Conservation (phyloP, 2,888 invertebrate species). For the Aporophyla nigra region DNA sequence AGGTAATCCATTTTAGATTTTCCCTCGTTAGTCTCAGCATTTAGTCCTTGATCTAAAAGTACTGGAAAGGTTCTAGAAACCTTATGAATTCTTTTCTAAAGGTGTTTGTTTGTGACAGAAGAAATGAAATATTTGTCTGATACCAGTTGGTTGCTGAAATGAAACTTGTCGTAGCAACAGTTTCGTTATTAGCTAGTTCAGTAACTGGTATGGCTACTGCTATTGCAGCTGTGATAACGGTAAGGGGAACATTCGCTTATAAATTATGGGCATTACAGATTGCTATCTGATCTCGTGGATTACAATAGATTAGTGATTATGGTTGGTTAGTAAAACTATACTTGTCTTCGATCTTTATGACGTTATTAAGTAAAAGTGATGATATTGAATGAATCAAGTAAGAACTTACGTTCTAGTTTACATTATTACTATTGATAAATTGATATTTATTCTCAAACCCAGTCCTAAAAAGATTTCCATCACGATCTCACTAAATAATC, state of each 20-base stretch:
- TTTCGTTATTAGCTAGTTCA: slow-evolving; percentile 16
- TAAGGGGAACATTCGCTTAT: neutral
- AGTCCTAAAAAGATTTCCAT: neutral
- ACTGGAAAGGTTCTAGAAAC: slow-evolving; percentile 33
- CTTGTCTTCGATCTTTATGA: neutral
- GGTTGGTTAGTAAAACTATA: neutral
- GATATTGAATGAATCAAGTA: neutral
- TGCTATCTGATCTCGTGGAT: neutral
- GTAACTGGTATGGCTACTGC: slow-evolving; percentile 38
- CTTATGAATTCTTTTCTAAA: neutral
- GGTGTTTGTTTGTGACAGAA: slow-evolving; percentile 8
- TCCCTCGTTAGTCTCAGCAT: slow-evolving; percentile 57
- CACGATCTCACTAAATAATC: neutral
- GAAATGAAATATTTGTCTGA: slow-evolving; percentile 17
- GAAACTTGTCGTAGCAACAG: slow-evolving; percentile 16
- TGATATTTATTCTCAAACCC: neutral
- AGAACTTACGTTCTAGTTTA: neutral
- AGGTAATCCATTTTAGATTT: slow-evolving; percentile 55
- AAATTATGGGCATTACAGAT: slow-evolving; percentile 2
- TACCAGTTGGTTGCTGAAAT: slow-evolving; percentile 41
- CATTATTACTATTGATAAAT: neutral
- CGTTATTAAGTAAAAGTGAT: neutral
- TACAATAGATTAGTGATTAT: neutral
- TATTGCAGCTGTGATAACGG: slow-evolving; percentile 25
- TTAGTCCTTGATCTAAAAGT: slow-evolving; percentile 35